These are phyloP conservation scores for Meloidogyne chitwoodi DNA, from an alignment of 1,140 invertebrate species.

Conservation along the genomic window DNA sequence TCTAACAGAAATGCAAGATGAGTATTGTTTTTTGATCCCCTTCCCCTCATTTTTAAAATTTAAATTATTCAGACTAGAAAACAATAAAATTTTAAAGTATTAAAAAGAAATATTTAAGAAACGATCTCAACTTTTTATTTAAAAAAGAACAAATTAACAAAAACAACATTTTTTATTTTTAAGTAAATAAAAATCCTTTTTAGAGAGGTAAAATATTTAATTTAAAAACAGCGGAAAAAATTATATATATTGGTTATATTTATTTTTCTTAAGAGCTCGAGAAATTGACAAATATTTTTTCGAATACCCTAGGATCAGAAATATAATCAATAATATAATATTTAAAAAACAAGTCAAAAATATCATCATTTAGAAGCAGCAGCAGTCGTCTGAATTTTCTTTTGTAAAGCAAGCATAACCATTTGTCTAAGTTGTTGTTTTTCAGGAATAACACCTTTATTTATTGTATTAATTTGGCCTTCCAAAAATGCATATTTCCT, in stretches of 20 bases:
- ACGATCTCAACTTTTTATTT: too few species aligned
- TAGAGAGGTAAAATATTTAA: too few species aligned
- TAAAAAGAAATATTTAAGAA: too few species aligned
- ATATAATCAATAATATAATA: neutral
- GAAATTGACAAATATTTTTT: too few species aligned
- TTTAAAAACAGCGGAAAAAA: too few species aligned
- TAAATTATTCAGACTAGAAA: neutral
- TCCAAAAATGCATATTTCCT: conserved; percentile 35
- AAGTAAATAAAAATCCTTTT: too few species aligned
- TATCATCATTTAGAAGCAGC: conserved; percentile 3
- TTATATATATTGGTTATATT: too few species aligned
- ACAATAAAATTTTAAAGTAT: neutral
- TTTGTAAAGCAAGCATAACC: conserved; percentile 42
- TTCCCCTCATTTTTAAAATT: conserved; percentile 6
- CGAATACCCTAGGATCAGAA: neutral
- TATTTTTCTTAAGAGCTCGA: too few species aligned
- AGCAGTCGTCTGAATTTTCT: conserved; percentile 39
- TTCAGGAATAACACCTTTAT: conserved; percentile 41
- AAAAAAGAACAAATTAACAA: too few species aligned
- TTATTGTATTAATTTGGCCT: conserved; percentile 32
- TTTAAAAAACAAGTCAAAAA: neutral
- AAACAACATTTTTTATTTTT: too few species aligned
- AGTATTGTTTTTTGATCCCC: conserved; percentile 16
- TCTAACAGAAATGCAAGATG: conserved; percentile 19
- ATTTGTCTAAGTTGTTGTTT: conserved; percentile 39